Evolutionary conservation across 1,140 invertebrate species (phyloP), one percentile per base, ranked within the genome.

Genomic region (Bombus superbus): DNA sequence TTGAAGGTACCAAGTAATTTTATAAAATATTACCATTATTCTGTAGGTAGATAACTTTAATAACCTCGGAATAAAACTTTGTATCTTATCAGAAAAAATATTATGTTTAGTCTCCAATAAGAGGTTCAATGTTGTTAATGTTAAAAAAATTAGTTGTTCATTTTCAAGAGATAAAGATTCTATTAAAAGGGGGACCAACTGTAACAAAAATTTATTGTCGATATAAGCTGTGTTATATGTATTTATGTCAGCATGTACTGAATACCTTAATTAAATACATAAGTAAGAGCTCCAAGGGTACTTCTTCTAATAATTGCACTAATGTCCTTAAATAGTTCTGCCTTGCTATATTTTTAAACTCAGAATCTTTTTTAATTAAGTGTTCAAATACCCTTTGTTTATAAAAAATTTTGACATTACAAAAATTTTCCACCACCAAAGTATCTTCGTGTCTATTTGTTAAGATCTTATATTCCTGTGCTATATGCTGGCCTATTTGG

Each of bases 161-260:
- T 97, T 96, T 66, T 96, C 95, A 73, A 96, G 95, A 35, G 96
- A 96, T 47, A 98, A 92, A 83, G 96, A 96, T 86, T 97, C 96
- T 64, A 97, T 95, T n/a, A 97, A 94, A 87, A 97, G 91, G 71
- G 96, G 96, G 40, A 96, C 95, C 76, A 97, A 94, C 97, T 98
- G 94, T 88, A 95, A 90, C 89, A 47, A 86, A 81, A 69, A 82
- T 86, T 69, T 74, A 76, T 83, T 76, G 81, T 47, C 79, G 69
- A 47, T 40, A n/a, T 32, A 53, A 64, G 72, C 66, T 28, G 22
- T 77, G 62, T 59, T 15, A 0, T 53, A 22, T 6, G 6, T 53
- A 89, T 53, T 64, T 57, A 82, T 42, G 42, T 68, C 74, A 44
- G 73, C 9, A 59, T 88, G 22, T 86, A 74, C 88, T 86, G 81